Conservation (phyloP, 23 tunicate genomes). For the Halocynthia roretzi region DNA sequence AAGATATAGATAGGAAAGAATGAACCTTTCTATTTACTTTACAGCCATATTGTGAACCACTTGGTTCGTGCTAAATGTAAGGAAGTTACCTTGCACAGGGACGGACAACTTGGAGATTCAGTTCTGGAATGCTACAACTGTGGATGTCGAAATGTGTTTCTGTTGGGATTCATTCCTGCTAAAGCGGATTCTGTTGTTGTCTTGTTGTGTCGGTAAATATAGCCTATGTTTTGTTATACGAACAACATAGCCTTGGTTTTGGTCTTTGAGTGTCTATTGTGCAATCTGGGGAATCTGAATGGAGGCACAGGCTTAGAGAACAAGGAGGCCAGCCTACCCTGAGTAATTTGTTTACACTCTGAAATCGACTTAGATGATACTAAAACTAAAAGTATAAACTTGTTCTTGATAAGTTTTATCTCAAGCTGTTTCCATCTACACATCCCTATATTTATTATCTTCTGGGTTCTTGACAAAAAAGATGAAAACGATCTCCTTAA, state of each 20-base stretch:
- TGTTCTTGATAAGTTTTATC: too few relatives aligned
- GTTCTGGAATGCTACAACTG: conserved; percentile 96
- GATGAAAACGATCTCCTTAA: too few relatives aligned
- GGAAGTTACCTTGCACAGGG: conserved; percentile 84
- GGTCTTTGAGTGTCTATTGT: not conserved
- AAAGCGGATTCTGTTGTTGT: conserved; percentile 98
- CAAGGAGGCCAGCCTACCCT: too few relatives aligned
- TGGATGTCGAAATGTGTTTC: conserved; percentile 90
- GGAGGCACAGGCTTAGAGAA: too few relatives aligned
- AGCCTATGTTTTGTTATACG: not conserved
- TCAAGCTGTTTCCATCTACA: too few relatives aligned
- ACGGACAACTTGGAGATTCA: conserved; percentile 96
- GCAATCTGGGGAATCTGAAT: too few relatives aligned
- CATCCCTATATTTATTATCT: too few relatives aligned
- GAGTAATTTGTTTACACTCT: too few relatives aligned
- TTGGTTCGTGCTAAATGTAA: conserved; percentile 96
- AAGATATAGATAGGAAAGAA: too few relatives aligned
- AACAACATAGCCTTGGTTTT: not conserved
- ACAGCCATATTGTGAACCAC: conserved; percentile 91
- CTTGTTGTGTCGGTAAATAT: conserved; percentile 71
- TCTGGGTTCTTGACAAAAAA: too few relatives aligned
- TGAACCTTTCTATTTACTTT: not conserved
- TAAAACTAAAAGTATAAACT: too few relatives aligned
- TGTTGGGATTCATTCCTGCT: conserved; percentile 95
- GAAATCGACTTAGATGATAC: too few relatives aligned